Evolutionary conservation across 35 echinoderm and acorn worm species (phyloP), one percentile per base, ranked within the genome.

Genomic region (Patiria miniata): DNA sequence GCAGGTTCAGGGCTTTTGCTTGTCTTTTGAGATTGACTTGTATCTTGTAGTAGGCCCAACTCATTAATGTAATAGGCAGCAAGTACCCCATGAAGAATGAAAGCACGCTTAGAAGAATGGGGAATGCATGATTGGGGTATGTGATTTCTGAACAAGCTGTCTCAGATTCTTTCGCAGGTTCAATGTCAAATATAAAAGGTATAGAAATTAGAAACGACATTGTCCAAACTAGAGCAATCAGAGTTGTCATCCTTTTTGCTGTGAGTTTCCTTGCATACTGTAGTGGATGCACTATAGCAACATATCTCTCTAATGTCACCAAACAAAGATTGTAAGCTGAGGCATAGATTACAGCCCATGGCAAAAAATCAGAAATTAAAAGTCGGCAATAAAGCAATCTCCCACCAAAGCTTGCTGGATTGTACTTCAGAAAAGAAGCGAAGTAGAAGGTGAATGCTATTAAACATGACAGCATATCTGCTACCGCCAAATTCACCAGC

Each of bases 401-500:
- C 3, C 65, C 18, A 73, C 26, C 15, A 34, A 73, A 22, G 34
- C 65, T 73, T 73, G 23, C 65, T 28, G 65, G 22, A 47, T 6
- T 12, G 12, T 6, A 47, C 42, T 47, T 47, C 12, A 4, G 12
- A 6, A 12, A 47, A 47, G 4, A 47, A 36, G 28, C 61, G 14
- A 69, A 23, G 61, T 29, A 29, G 23, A 32, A 15, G 28, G 28
- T 12, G 61, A 26, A 21, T 7, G 61, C 18, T 12, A 1, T 12
- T 14, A 69, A 14, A 34, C 61, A 69, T 14, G 26, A 7, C 34
- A 69, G 3, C 23, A 15, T 69, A 29, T 69, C 61, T 12, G 61
- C 61, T 14, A 69, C 26, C 14, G 61, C 61, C 61, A 69, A 69
- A 69, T 69, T 69, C 23, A 69, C 61, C 61, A 69, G 61, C 12